Evolutionary conservation across 2,113 vertebrate species (phyloP), one percentile per base, ranked within the genome.

Genomic region (Cryptomyrus ogoouensis): DNA sequence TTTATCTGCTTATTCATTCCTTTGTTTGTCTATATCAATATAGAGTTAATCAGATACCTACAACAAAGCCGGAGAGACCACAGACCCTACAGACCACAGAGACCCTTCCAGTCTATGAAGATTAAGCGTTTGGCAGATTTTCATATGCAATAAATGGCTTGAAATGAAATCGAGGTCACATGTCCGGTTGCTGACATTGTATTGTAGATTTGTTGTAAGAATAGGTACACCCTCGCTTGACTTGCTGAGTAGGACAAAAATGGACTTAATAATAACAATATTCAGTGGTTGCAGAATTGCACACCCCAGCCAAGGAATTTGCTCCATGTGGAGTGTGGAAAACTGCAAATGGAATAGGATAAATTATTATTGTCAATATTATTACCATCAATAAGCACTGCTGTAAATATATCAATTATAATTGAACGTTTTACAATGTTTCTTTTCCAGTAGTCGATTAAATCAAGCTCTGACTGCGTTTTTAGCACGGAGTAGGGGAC

Each of bases 141-240:
- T 88, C 90, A 90, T 85, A 89, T 13, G 46, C 50, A 88, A 89
- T 49, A 88, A 87, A 83, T 88, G 47, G 89, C 83, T 89, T 52
- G 17, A 88, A 83, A 91, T 83, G 87, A 90, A 91, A 91, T 89
- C 19, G 66, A 31, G 83, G 83, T 87, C 86, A 90, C 80, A 87
- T 89, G 77, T 80, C 85, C 50, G 31, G 35, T 89, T 39, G 86
- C 85, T 83, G 84, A 88, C 88, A 39, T 80, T 70, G 77, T 86
- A 90, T 27, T 88, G 87, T 44, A 31, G 31, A 53, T 44, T 31
- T 62, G 13, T 2, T 50, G 27, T 21, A 84, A 47, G 19, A 66
- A 84, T 35, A 50, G 44, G 12, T 35, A 35, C 56, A 85, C 27
- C 44, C 17, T n/a, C 10, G 62, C 62, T 31, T 13, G 62, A 70